These are phyloP conservation scores for Xanthia icteritia DNA, from an alignment of 2,888 invertebrate genomes.

Conservation along the genomic window DNA sequence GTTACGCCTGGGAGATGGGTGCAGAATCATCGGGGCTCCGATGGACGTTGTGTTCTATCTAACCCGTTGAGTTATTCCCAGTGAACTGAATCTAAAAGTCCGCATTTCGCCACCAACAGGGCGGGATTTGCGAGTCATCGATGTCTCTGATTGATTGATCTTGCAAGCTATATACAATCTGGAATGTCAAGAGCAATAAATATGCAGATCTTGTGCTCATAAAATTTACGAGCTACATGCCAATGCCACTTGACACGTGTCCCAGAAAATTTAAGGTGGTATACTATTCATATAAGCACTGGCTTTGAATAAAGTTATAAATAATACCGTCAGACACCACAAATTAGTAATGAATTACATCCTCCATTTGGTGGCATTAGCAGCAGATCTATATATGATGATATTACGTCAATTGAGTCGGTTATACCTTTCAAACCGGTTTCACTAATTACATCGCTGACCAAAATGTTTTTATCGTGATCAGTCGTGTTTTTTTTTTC, in stretches of 20 bases:
- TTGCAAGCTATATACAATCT: constrained; percentile 4
- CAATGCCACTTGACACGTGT: constrained; percentile 45
- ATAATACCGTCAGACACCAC: constrained; percentile 23
- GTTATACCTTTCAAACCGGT: constrained; percentile 51
- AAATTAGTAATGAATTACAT: constrained; percentile 37
- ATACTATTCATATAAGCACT: constrained; percentile 45
- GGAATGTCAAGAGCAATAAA: constrained; percentile 19
- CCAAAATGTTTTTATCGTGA: constrained; percentile 34
- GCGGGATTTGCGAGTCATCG: background rate
- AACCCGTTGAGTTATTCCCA: background rate
- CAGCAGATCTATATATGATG: constrained; percentile 33
- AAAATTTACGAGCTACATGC: constrained; percentile 47
- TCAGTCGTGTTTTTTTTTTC: constrained; percentile 32
- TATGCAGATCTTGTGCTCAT: constrained; percentile 48
- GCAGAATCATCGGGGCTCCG: background rate
- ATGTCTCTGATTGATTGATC: constrained; percentile 6
- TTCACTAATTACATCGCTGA: constrained; percentile 36
- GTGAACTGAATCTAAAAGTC: background rate
- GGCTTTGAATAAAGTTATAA: constrained; percentile 48
- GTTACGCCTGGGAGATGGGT: no score
- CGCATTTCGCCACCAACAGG: background rate
- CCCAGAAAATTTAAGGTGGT: constrained; percentile 31
- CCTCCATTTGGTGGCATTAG: constrained; percentile 20
- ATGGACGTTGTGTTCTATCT: background rate
- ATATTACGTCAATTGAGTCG: constrained; percentile 51